Conservation (phyloP, 2,797 vertebrate species). For the Notoglanidium macrostoma region DNA sequence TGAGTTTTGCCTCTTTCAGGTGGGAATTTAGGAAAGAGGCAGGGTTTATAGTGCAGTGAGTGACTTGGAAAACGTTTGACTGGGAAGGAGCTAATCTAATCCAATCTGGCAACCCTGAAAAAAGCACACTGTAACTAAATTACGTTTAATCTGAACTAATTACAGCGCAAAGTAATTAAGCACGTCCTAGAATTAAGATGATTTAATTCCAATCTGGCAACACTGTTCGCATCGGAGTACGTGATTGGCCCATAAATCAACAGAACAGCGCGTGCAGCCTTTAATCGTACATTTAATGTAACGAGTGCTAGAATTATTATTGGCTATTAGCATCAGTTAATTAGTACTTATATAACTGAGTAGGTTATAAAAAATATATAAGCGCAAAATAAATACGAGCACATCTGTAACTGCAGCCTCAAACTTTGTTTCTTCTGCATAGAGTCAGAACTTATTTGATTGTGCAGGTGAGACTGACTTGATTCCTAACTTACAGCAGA, state of each 20-base stretch:
- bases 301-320: not conserved
- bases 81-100: not conserved
- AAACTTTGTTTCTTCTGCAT: not conserved
- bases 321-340: not conserved
- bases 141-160: not conserved
- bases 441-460: not conserved
- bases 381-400: not conserved
- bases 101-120: slow-evolving; percentile 16
- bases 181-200: not conserved
- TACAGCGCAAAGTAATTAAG: not conserved
- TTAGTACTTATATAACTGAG: not conserved
- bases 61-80: not conserved
- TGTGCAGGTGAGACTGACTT: not conserved
- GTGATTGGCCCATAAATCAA: slow-evolving; percentile 26
- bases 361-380: not conserved
- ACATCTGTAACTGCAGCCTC: not conserved
- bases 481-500: not conserved
- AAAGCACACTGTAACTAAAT: not conserved
- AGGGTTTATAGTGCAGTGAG: not conserved
- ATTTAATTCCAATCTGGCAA: slow-evolving; percentile 11
- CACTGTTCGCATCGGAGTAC: slow-evolving; percentile 22
- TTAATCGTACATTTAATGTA: not conserved
- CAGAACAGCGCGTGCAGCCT: not conserved
- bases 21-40: not conserved
- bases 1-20: not conserved